A percentile compares a stretch with the other conserved stretches of the same genome.
Evolutionary conservation across 2,113 vertebrate species (phyloP).

Genomic region (Cyrtonyx montezumae): DNA sequence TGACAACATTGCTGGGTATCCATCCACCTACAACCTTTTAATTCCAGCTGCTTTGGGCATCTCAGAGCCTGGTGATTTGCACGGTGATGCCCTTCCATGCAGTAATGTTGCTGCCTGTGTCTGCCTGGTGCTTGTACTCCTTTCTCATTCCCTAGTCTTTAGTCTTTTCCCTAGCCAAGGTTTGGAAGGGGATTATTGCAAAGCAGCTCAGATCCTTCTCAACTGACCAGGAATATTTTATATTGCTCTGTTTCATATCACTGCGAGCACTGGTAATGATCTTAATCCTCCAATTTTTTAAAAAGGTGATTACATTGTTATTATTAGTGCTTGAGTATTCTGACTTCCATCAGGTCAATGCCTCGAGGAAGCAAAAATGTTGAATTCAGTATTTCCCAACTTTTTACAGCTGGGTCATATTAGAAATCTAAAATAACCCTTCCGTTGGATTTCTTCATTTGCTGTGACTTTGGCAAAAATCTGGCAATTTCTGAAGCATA

Average conservation of each 20-base stretch:
- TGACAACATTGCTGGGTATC: background rate
- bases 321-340: background rate
- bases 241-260: background rate
- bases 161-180: no score
- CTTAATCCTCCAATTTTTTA: background rate
- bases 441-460: background rate
- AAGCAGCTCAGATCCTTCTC: background rate
- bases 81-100: accelerated
- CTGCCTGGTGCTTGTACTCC: background rate
- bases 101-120: accelerated
- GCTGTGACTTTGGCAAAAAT: background rate
- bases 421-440: background rate
- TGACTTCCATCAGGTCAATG: background rate
- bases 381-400: background rate
- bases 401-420: background rate
- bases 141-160: background rate
- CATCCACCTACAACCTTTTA: background rate
- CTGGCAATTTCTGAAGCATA: background rate
- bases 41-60: background rate
- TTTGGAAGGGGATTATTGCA: background rate
- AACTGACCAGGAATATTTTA: background rate
- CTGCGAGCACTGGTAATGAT: background rate
- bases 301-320: background rate
- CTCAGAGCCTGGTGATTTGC: background rate
- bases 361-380: background rate